Evolutionary conservation across 2,797 vertebrate genomes (phyloP), one percentile per base, ranked within the genome.

Genomic region (Eulemur albifrons): DNA sequence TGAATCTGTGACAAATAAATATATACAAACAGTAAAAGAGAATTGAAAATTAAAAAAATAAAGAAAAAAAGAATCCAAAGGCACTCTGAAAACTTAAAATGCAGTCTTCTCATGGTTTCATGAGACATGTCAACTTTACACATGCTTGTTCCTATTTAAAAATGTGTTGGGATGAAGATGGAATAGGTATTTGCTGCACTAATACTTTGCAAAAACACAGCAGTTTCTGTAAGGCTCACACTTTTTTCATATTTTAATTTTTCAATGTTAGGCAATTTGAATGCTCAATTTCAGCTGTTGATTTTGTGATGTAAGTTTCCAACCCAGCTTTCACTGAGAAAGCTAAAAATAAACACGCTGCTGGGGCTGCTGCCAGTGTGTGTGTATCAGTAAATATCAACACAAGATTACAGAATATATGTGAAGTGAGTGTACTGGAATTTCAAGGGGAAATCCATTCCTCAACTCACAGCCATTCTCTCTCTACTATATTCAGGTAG

Each of bases 321-420:
- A 93, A 81, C 30, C 48, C 65, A 88, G 90, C 95, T 54, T 86
- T 93, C 85, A 69, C 75, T 59, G 63, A 86, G 67, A 88, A 88
- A 93, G 96, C 79, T 96, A 95, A 94, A 96, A 91, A 95, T 94
- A 96, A 91, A 89, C 7, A 61, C 25, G 35, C 30, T n/a, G 59
- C 45, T 40, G 54, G 86, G 82, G 83, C 70, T 84, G 72, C 2
- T 83, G 92, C 93, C 93, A 93, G 83, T 32, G 45, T 30, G 50
- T 30, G 38, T 27, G 86, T 80, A 63, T 20, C 93, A 86, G 73
- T 87, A 94, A 88, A 76, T 48, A 82, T 30, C 92, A 90, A 77
- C 69, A 79, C 11, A 50, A 27, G 73, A 52, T 52, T 52, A 79
- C 5, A 45, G 76, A 61, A 75, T 43, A 4, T 27, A 38, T 30